phyloP scores from a whole-genome alignment of 2,797 vertebrate genomes.

The Sebastes iracundus region DNA sequence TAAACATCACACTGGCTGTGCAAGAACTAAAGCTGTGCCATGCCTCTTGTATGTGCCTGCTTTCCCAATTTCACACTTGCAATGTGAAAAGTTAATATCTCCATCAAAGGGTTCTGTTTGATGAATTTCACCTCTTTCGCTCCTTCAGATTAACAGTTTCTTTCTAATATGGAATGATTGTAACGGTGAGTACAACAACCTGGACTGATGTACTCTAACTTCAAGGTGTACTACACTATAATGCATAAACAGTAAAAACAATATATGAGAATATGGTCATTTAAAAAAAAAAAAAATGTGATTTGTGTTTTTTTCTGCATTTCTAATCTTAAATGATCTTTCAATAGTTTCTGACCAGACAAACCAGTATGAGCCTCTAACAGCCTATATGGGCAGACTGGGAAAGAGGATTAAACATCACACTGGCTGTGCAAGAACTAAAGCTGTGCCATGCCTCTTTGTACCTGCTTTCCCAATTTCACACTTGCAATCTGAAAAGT shows the following conservation, averaged over 20 bases:
- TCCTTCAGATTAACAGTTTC: too few species aligned
- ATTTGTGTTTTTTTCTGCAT: background rate
- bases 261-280: background rate
- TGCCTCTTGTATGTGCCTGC: slow-evolving; percentile 24
- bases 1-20: slow-evolving; percentile 42
- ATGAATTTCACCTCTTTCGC: background rate
- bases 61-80: slow-evolving; percentile 58
- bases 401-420: slow-evolving; percentile 52
- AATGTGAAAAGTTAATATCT: slow-evolving; percentile 50
- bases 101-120: background rate
- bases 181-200: background rate
- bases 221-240: too few species aligned
- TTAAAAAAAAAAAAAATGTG: background rate
- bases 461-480: slow-evolving; percentile 44
- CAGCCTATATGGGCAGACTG: background rate
- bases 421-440: slow-evolving; percentile 33
- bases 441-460: slow-evolving; percentile 39
- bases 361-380: background rate
- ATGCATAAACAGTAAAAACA: background rate
- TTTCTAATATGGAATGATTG: background rate
- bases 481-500: slow-evolving; percentile 56
- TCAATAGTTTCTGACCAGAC: background rate
- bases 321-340: background rate
- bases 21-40: slow-evolving; percentile 25
- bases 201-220: background rate